A percentile compares a stretch with the other conserved stretches of the same genome.
phyloP scores from a whole-genome alignment of 2,888 invertebrate species.

The Fissipunctia ypsillon region DNA sequence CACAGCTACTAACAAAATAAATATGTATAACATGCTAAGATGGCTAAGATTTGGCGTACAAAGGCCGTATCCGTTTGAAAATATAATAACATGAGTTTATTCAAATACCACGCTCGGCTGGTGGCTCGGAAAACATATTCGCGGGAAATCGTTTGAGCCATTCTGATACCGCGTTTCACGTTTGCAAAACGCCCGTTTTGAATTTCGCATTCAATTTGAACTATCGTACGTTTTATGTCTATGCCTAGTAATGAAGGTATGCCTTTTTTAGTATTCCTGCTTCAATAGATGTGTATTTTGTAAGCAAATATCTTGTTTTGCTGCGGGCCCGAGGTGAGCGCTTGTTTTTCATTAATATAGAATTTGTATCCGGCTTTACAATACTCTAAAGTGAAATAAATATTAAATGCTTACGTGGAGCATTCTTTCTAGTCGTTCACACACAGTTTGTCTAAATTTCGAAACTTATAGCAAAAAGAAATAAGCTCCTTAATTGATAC shows the following conservation, averaged over 20 bases:
- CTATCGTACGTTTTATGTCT: conserved; percentile 34
- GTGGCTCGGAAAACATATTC: conserved; percentile 59
- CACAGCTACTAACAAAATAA: conserved; percentile 8
- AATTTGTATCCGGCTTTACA: background rate
- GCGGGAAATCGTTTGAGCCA: conserved; percentile 59
- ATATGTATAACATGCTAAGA: background rate
- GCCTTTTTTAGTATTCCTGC: conserved; percentile 20
- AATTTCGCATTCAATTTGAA: conserved; percentile 61
- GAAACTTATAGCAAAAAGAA: background rate
- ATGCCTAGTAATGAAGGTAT: conserved; percentile 32
- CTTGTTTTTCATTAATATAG: background rate
- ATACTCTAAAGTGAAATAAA: background rate
- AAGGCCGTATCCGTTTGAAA: conserved; percentile 47
- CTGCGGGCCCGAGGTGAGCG: background rate
- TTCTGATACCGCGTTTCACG: conserved; percentile 53
- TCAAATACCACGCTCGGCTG: conserved; percentile 46
- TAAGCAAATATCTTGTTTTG: background rate
- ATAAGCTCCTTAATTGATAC: background rate
- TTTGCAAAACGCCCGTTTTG: conserved; percentile 46
- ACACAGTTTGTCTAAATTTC: background rate
- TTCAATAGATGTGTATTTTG: background rate
- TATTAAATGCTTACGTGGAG: background rate
- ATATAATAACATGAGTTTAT: conserved; percentile 60
- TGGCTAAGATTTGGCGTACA: conserved; percentile 35
- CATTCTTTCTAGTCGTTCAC: background rate